These are phyloP conservation scores for Lepus timidus DNA, from an alignment of 2,113 vertebrate species.

Conservation along the genomic window DNA sequence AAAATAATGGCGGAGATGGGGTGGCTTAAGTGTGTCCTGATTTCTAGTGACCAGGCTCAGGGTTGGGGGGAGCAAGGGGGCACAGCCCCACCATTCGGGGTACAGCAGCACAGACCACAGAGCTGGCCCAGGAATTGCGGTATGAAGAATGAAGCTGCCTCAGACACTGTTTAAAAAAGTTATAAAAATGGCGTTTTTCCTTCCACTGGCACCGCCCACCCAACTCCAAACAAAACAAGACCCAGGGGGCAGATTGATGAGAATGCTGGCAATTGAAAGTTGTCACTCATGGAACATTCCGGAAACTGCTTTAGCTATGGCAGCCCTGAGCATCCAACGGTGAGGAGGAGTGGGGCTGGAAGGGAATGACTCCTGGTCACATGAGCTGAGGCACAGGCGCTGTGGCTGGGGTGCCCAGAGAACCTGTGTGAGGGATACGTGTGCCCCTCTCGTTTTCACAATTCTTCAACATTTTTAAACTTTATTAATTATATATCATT, in stretches of 20 bases:
- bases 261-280: neutral
- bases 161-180: neutral
- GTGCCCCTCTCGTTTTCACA: neutral
- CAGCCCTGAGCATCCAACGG: no score
- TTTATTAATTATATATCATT: no score
- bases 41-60: neutral
- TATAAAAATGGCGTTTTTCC: no score
- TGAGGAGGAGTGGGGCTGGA: neutral
- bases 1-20: neutral
- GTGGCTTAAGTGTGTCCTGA: neutral
- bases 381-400: neutral
- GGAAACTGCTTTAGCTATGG: no score
- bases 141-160: rapidly evolving
- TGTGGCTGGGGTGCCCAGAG: rapidly evolving
- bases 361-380: neutral
- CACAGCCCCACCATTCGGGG: neutral
- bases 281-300: neutral
- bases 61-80: neutral
- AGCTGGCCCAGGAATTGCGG: neutral
- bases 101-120: rapidly evolving
- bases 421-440: neutral
- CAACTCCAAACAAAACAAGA: neutral
- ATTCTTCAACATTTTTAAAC: neutral
- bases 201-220: neutral
- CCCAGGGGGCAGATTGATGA: neutral